These are phyloP conservation scores for Schizopygopsis pylzovi DNA, from an alignment of 2,797 vertebrate genomes.

Conservation along the genomic window DNA sequence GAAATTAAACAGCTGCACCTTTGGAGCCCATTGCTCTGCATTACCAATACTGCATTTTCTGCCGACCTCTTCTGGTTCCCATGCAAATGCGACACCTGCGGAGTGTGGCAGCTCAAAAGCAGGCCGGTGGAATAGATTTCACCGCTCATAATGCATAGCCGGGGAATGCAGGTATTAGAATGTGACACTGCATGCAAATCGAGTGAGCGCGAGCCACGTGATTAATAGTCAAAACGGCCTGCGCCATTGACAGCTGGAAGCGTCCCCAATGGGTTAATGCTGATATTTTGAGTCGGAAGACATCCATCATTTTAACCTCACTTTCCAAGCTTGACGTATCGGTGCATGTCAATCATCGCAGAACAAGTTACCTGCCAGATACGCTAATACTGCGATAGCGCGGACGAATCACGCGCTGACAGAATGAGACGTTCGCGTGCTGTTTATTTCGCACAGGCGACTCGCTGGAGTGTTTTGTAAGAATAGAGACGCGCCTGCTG, in stretches of 20 bases:
- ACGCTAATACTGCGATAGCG: background rate
- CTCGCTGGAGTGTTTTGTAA: background rate
- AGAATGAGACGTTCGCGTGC: background rate
- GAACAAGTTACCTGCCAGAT: slow-evolving; percentile 6
- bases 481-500: slow-evolving; percentile 40
- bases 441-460: background rate
- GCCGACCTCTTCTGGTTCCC: slow-evolving; percentile 49
- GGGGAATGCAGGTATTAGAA: slow-evolving; percentile 24
- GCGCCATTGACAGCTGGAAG: background rate
- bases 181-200: slow-evolving; percentile 46
- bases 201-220: background rate
- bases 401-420: background rate
- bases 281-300: slow-evolving; percentile 11
- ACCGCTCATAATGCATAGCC: slow-evolving; percentile 34
- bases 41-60: slow-evolving; percentile 60
- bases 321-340: background rate
- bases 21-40: slow-evolving; percentile 49
- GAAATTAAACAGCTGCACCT: slow-evolving; percentile 27
- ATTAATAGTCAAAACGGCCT: slow-evolving; percentile 10
- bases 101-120: slow-evolving; percentile 1
- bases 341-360: background rate
- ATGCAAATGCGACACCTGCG: slow-evolving; percentile 61
- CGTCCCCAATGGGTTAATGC: background rate
- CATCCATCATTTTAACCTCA: slow-evolving; percentile 9
- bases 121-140: slow-evolving; percentile 61